Evolutionary conservation across 2,113 vertebrate species (phyloP), one percentile per base, ranked within the genome.

Genomic region (Gambusia holbrooki): DNA sequence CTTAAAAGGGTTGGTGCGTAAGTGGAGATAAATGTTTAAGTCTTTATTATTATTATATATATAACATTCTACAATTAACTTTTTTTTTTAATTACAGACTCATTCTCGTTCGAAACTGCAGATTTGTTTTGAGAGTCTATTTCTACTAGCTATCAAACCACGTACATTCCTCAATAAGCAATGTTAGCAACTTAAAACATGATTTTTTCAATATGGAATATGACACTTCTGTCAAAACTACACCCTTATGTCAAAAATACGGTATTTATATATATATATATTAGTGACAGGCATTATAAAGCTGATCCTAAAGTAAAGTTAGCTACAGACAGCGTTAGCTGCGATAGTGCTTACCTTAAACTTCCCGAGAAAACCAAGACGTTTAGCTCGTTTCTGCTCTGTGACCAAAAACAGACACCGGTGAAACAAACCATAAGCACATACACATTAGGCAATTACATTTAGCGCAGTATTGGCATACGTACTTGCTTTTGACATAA

Each of bases 331-430:
- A 64, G 12, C 29, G 58, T 62, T 77, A 72, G 66, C 76, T 0
- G 28, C 19, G 14, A 1, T 40, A 81, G 60, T 66, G 25, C 85
- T 87, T 84, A 90, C 93, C 90, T 86, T 88, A 14, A 62, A 69
- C 32, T 90, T 93, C 0, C 77, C 90, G 10, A 82, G 61, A 32
- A 94, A 87, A 9, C 90, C 92, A 40, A 94, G 89, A 30, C 93
- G 87, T 84, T 93, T 94, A 37, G 92, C 93, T 69, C 92, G 90
- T 87, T 93, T 95, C 81, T 95, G 93, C 67, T 93, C 95, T 95
- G 92, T 42, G 87, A 91, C 25, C 51, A n/a, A 61, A 66, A 2
- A 17, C 10, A 71, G 82, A 1, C 79, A 60, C 0, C 11, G 17
- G 68, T 42, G 37, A 65, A 67, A 33, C 3, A 14, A 22, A 1